phyloP scores from a whole-genome alignment of 2,888 invertebrate species.

The Rhynchonema sp. region DNA sequence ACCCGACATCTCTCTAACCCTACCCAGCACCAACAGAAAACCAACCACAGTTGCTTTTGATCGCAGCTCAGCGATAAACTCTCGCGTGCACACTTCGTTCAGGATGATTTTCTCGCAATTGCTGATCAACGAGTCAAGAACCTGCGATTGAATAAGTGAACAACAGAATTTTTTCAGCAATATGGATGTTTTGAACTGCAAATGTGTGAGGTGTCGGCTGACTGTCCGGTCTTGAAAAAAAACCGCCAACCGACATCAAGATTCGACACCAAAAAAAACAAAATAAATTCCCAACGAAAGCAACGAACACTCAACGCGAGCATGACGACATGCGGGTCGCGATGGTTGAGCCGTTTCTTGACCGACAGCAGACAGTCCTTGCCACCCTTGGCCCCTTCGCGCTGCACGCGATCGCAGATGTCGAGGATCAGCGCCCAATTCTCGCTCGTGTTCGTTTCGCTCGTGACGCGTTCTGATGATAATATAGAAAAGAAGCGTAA shows the following conservation, averaged over 20 bases:
- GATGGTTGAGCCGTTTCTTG: slow-evolving; percentile 57
- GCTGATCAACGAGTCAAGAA: slow-evolving; percentile 77
- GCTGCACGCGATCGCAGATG: slow-evolving; percentile 68
- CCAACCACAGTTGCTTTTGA: slow-evolving; percentile 19
- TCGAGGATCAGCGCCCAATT: slow-evolving; percentile 79
- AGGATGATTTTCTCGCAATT: slow-evolving; percentile 56
- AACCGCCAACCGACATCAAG: too few species aligned
- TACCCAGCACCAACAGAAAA: slow-evolving; percentile 38
- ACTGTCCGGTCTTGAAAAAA: too few species aligned
- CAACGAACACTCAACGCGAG: slow-evolving; percentile 60
- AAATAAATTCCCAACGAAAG: too few species aligned
- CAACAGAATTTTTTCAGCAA: too few species aligned
- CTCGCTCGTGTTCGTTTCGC: slow-evolving; percentile 68
- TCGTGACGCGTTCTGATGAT: slow-evolving; percentile 84
- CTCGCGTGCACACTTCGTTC: slow-evolving; percentile 76
- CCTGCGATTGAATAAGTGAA: too few species aligned
- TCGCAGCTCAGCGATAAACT: slow-evolving; percentile 71
- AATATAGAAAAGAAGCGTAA: too few species aligned
- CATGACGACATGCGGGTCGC: slow-evolving; percentile 77
- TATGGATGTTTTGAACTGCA: too few species aligned
- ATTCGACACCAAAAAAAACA: too few species aligned
- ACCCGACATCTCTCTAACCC: too few species aligned
- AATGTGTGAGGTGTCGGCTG: too few species aligned
- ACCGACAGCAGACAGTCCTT: slow-evolving; percentile 13
- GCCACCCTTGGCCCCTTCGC: slow-evolving; percentile 11